Percentiles rank a stretch among this genome's conserved stretches.
Evolutionary conservation across 2,113 vertebrate species (phyloP).

Genomic region (Madoqua kirkii): DNA sequence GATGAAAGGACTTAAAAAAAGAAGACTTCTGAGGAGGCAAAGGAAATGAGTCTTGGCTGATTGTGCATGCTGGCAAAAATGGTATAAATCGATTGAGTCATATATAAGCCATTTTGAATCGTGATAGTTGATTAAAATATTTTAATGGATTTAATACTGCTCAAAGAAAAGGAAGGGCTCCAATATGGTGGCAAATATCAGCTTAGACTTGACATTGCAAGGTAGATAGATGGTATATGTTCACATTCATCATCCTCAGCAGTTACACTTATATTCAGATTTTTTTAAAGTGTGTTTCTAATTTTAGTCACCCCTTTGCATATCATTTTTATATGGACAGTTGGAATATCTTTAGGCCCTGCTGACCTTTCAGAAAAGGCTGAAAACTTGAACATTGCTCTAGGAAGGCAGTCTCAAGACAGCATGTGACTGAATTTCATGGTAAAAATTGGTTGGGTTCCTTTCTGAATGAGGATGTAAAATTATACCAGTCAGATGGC

Average conservation of each 20-base stretch:
- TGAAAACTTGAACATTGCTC: background rate
- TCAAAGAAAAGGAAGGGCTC: conserved; percentile 7
- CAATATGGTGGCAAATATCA: background rate
- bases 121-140: background rate
- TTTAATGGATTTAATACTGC: background rate
- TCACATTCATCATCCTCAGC: background rate
- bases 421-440: background rate
- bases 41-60: background rate
- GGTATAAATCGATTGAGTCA: background rate
- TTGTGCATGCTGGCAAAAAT: background rate
- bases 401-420: background rate
- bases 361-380: background rate
- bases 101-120: conserved; percentile 12
- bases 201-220: background rate
- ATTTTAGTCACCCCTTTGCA: background rate
- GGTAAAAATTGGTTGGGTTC: background rate
- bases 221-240: background rate
- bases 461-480: background rate
- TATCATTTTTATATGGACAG: background rate
- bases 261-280: background rate
- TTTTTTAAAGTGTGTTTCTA: background rate
- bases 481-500: background rate
- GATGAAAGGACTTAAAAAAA: background rate
- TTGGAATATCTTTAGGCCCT: background rate
- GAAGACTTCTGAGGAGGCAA: background rate